Evolutionary conservation across 2,797 vertebrate genomes (phyloP).

Genomic region (Limosa lapponica): DNA sequence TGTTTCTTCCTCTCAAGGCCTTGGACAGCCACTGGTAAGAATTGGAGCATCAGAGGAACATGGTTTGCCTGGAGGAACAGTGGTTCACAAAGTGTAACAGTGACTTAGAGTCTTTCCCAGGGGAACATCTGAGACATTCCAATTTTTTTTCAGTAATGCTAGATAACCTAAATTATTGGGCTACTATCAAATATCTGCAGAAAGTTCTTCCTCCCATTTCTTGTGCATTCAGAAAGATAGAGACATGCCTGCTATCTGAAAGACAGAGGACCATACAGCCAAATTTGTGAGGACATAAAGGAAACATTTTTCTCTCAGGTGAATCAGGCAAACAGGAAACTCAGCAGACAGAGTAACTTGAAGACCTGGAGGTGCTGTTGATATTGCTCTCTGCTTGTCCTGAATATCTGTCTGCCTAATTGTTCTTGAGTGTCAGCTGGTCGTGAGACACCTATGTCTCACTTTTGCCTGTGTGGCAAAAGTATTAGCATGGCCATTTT

Average conservation of each 20-base stretch:
- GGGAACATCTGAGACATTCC: neutral
- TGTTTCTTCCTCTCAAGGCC: neutral
- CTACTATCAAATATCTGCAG: neutral
- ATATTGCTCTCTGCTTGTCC: neutral
- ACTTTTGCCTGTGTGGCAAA: fast-evolving
- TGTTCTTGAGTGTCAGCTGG: neutral
- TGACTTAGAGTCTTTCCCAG: neutral
- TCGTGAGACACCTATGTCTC: neutral
- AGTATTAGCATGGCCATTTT: neutral
- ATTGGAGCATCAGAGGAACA: neutral
- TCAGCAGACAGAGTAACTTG: fast-evolving
- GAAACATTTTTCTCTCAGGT: neutral
- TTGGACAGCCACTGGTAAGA: neutral
- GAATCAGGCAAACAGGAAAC: neutral
- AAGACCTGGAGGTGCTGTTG: neutral
- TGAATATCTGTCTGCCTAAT: neutral
- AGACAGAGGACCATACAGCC: neutral
- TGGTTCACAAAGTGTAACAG: neutral
- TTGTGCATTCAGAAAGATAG: neutral
- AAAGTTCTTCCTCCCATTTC: neutral
- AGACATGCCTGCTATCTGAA: neutral
- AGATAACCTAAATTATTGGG: neutral
- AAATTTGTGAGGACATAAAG: neutral
- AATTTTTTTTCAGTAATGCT: neutral
- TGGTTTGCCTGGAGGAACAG: neutral